These are phyloP conservation scores for Phthorimaea operculella DNA, from an alignment of 1,140 invertebrate species.

Conservation along the genomic window DNA sequence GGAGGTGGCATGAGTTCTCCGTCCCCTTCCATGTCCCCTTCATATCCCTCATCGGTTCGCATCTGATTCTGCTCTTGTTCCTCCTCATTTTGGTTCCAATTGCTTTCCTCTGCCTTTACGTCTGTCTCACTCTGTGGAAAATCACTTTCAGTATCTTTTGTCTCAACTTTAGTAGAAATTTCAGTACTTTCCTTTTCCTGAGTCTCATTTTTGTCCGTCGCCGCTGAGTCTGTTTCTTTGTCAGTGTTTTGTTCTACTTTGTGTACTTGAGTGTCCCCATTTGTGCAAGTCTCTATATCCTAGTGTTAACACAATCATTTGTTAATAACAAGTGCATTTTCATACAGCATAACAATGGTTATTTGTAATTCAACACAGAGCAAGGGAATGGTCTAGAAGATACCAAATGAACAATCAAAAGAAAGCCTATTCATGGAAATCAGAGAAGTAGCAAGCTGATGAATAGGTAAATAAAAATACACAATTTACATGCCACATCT, in stretches of 20 bases:
- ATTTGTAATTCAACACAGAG: too few species aligned
- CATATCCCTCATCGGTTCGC: constrained; percentile 58
- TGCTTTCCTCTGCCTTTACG: constrained; percentile 10
- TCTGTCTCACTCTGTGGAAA: constrained; percentile 39
- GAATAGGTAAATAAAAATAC: too few species aligned
- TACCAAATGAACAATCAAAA: too few species aligned
- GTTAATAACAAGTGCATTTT: neutral
- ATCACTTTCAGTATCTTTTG: constrained; percentile 19
- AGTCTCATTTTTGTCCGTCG: constrained; percentile 45
- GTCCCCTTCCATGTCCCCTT: constrained; percentile 72
- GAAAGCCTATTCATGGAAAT: too few species aligned
- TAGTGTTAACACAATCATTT: constrained; percentile 37
- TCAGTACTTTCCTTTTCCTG: constrained; percentile 14
- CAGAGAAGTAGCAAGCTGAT: too few species aligned
- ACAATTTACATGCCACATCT: too few species aligned
- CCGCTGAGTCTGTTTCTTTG: constrained; percentile 20
- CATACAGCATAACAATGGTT: too few species aligned
- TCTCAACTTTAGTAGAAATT: neutral
- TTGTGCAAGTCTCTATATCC: constrained; percentile 31
- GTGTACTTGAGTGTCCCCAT: constrained; percentile 19
- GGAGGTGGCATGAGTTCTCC: constrained; percentile 81
- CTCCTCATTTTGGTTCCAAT: constrained; percentile 22
- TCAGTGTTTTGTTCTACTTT: constrained; percentile 8
- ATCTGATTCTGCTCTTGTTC: constrained; percentile 20
- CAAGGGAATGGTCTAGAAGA: too few species aligned